These are phyloP conservation scores for Bombus pascuorum DNA, from an alignment of 1,140 invertebrate species.

Conservation along the genomic window DNA sequence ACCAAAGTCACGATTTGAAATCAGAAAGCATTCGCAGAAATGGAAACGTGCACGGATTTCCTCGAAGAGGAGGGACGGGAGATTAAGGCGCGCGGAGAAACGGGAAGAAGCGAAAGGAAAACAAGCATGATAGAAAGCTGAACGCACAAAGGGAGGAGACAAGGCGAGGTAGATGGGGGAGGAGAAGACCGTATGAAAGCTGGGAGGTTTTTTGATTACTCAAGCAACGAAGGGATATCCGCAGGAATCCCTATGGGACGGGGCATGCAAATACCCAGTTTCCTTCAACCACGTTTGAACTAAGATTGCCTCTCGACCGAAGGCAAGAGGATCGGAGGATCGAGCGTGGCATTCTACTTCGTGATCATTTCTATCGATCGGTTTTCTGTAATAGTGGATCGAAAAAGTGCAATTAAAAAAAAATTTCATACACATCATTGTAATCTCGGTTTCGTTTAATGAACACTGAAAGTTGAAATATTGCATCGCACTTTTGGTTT, in stretches of 20 bases:
- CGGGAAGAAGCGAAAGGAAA: background rate
- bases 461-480: background rate
- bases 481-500: accelerated
- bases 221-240: conserved; percentile 51
- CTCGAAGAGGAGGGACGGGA: background rate
- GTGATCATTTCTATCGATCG: background rate
- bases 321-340: background rate
- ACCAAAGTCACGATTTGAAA: background rate
- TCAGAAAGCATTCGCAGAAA: conserved; percentile 16
- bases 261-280: conserved; percentile 62
- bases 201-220: conserved; percentile 66
- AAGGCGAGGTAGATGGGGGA: background rate
- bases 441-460: background rate
- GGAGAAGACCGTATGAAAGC: conserved; percentile 1
- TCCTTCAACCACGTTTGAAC: conserved; percentile 53
- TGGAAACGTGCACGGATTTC: conserved; percentile 22
- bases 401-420: too few species aligned
- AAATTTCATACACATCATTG: background rate
- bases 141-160: conserved; percentile 63
- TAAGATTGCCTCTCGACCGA: conserved; percentile 51
- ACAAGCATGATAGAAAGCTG: background rate
- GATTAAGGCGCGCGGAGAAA: background rate
- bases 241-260: conserved; percentile 44
- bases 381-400: background rate
- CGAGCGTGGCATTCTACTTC: background rate